Conservation (phyloP, 2,113 vertebrate genomes). For the Apteryx owenii region DNA sequence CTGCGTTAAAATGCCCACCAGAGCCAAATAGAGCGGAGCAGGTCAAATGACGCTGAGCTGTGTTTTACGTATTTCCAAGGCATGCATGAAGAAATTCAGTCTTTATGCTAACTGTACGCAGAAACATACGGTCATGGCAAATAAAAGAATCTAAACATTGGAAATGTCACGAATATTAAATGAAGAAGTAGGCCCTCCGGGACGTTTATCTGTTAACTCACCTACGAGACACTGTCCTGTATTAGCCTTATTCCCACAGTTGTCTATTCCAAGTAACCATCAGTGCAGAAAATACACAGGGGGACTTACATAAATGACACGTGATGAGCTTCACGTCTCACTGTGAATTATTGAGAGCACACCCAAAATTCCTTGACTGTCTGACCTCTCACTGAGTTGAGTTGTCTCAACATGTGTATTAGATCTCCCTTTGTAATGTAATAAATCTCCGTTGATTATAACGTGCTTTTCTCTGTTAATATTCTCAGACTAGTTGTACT, state of each 20-base stretch:
- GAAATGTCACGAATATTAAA: neutral
- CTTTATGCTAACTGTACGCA: neutral
- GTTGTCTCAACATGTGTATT: accelerated
- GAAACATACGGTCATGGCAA: neutral
- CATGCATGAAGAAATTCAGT: neutral
- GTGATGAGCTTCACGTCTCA: neutral
- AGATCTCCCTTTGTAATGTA: neutral
- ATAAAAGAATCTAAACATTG: neutral
- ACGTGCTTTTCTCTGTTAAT: neutral
- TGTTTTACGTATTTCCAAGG: neutral
- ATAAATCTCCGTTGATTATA: neutral
- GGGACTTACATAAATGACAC: neutral
- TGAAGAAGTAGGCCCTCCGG: neutral
- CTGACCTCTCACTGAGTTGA: neutral
- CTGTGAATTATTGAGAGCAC: neutral
- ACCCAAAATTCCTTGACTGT: neutral
- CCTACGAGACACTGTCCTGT: neutral
- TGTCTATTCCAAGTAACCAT: neutral
- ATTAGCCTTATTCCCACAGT: neutral
- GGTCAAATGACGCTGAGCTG: neutral
- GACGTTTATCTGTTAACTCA: neutral
- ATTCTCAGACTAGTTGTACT: neutral
- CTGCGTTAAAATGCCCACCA: neutral
- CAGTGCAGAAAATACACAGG: neutral
- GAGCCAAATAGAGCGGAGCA: neutral